Evolutionary conservation across 2,113 vertebrate species (phyloP), one percentile per base, ranked within the genome.

Genomic region (Gavialis gangeticus): DNA sequence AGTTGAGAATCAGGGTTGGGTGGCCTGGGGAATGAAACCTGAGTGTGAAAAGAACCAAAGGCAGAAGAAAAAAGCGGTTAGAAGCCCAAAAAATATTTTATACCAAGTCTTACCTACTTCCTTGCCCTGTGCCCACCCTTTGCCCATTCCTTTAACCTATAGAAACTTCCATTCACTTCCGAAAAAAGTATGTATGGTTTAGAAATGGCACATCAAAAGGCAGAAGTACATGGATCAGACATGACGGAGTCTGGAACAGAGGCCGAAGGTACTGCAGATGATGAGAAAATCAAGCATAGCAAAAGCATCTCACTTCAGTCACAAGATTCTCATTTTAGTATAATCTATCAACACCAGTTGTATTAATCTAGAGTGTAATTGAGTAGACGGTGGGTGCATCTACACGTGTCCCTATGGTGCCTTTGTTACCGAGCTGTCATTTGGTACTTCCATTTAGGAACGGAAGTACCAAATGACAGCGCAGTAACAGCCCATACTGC

Each of bases 351-450:
- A 46, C 17, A 10, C 6, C 55, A 69, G 3, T 71, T 71, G 18
- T 71, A 37, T 90, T 94, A 95, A 63, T 4, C 55, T 1, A 1
- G 24, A 77, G 28, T 34, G 66, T 69, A 84, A 94, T 82, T 84
- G 80, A 91, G n/a, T 21, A 55, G 62, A 14, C 55, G 86, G 18
- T 18, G 79, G 63, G 46, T 46, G 9, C 46, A 46, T 46, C 46
- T 7, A 46, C 46, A 46, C 9, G 46, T 46, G 46, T 46, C 46
- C 8, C 46, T 46, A 46, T 46, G 46, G 46, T 46, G 46, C 9
- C 46, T 46, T 46, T 46, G 46, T 46, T 46, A 46, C 46, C 9
- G 46, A 7, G 46, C 46, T 46, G 46, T 46, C 46, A 46, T 46
- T 46, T 46, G 46, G 8, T 46, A 46, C 46, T 46, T 46, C 46